A percentile compares a stretch with the other conserved stretches of the same genome.
Evolutionary conservation across 1,140 invertebrate genomes (phyloP).

Genomic region (Polyergus mexicanus): DNA sequence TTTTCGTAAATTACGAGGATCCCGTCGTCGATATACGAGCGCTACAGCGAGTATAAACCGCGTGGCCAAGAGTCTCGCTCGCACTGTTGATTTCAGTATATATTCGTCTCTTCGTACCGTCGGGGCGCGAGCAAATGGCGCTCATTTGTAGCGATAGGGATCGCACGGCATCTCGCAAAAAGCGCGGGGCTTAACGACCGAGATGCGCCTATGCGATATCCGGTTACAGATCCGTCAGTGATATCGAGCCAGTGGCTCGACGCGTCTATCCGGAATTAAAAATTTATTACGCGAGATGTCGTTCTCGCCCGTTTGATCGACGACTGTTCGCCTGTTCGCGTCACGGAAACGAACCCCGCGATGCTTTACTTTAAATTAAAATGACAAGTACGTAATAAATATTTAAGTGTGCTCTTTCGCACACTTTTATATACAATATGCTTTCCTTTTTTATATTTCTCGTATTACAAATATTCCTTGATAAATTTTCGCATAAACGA

Average conservation of each 20-base stretch:
- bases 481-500: background rate
- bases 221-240: constrained; percentile 83
- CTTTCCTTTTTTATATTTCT: background rate
- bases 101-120: constrained; percentile 60
- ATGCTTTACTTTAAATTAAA: constrained; percentile 43
- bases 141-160: constrained; percentile 84
- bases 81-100: constrained; percentile 38
- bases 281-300: constrained; percentile 82
- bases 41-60: constrained; percentile 14
- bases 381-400: background rate
- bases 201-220: constrained; percentile 83
- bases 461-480: background rate
- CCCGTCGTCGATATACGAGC: constrained; percentile 2
- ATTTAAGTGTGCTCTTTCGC: background rate
- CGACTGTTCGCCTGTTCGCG: constrained; percentile 31
- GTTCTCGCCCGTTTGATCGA: constrained; percentile 61
- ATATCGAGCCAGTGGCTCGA: constrained; percentile 79
- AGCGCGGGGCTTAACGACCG: constrained; percentile 82
- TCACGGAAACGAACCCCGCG: constrained; percentile 14
- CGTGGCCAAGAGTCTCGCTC: constrained; percentile 7
- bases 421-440: background rate
- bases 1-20: constrained; percentile 57
- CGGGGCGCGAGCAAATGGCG: constrained; percentile 78
- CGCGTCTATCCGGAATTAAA: constrained; percentile 81
- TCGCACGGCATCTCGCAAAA: constrained; percentile 79